A percentile compares a stretch with the other conserved stretches of the same genome.
These are phyloP conservation scores for Craniophora ligustri DNA, from an alignment of 2,888 invertebrate species.

Conservation along the genomic window DNA sequence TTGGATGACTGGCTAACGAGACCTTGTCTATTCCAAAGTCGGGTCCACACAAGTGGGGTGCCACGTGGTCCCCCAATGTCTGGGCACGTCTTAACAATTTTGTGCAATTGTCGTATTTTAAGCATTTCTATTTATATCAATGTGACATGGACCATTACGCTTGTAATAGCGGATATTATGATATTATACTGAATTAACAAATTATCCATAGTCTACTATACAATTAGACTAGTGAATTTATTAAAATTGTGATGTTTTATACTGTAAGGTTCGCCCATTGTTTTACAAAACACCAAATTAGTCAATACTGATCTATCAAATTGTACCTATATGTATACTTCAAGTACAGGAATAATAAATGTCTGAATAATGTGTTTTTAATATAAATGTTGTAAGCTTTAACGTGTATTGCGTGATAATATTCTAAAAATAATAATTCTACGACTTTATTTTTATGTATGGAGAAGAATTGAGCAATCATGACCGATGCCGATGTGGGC, in stretches of 20 bases:
- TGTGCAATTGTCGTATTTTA: slow-evolving; percentile 42
- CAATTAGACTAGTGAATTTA: slow-evolving; percentile 15
- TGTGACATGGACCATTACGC: slow-evolving; percentile 30
- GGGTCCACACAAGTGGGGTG: neutral
- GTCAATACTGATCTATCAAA: slow-evolving; percentile 8
- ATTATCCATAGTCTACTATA: slow-evolving; percentile 21
- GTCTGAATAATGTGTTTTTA: slow-evolving; percentile 40
- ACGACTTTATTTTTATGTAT: slow-evolving; percentile 5
- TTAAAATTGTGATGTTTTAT: slow-evolving; percentile 20
- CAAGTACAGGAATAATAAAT: slow-evolving; percentile 42
- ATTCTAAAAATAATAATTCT: slow-evolving; percentile 19
- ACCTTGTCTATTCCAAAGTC: slow-evolving; percentile 5
- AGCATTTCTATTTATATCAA: slow-evolving; percentile 1
- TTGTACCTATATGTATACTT: slow-evolving; percentile 14
- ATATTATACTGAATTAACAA: slow-evolving; percentile 3
- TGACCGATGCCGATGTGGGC: no score
- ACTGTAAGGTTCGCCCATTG: slow-evolving; percentile 12
- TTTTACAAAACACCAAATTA: slow-evolving; percentile 12
- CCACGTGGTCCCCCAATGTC: neutral
- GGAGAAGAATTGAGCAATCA: neutral
- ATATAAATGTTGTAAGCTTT: slow-evolving; percentile 47
- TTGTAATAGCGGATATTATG: slow-evolving; percentile 27
- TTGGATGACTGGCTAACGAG: no score
- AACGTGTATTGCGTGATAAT: slow-evolving; percentile 36
- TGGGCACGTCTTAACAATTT: slow-evolving; percentile 11